These are phyloP conservation scores for Ptilodon capucinus DNA, from an alignment of 2,888 invertebrate genomes.

Conservation along the genomic window DNA sequence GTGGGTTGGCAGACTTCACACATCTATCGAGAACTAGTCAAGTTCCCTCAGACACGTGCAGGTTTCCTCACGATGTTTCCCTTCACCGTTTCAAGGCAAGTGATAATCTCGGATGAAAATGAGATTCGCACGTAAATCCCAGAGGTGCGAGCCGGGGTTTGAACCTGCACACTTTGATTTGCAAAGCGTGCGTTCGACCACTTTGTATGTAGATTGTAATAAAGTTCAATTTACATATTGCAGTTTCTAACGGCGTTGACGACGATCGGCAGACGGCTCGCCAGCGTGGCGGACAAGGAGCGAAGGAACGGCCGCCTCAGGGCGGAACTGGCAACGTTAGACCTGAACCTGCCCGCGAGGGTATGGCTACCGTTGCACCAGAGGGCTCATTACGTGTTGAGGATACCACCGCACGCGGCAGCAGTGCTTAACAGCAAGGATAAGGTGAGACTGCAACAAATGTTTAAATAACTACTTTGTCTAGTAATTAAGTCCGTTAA, in stretches of 20 bases:
- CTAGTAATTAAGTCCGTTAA: too few relatives aligned
- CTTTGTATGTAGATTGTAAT: neutral
- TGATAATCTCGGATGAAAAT: too few relatives aligned
- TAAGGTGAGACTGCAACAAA: conserved; percentile 78
- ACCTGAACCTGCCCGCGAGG: conserved; percentile 97
- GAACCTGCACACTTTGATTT: too few relatives aligned
- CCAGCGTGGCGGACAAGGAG: conserved; percentile 84
- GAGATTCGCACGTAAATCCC: too few relatives aligned
- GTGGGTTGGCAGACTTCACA: too few relatives aligned
- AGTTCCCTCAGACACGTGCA: too few relatives aligned
- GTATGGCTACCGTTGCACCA: conserved; percentile 98
- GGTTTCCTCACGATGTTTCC: too few relatives aligned
- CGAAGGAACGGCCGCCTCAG: conserved; percentile 95
- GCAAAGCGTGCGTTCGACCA: too few relatives aligned
- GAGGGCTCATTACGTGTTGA: conserved; percentile 94
- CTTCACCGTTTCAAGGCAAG: too few relatives aligned
- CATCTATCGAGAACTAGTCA: too few relatives aligned
- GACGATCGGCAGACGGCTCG: conserved; percentile 69
- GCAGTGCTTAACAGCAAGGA: conserved; percentile 99
- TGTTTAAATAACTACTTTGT: too few relatives aligned
- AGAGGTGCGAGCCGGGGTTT: too few relatives aligned
- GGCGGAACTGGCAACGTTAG: conserved; percentile 95
- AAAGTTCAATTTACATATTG: conserved; percentile 13
- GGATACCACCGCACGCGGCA: conserved; percentile 98
- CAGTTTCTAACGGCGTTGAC: conserved; percentile 73